phyloP scores from a whole-genome alignment of 2,888 invertebrate species.

The Pristionchus fissidentatus region DNA sequence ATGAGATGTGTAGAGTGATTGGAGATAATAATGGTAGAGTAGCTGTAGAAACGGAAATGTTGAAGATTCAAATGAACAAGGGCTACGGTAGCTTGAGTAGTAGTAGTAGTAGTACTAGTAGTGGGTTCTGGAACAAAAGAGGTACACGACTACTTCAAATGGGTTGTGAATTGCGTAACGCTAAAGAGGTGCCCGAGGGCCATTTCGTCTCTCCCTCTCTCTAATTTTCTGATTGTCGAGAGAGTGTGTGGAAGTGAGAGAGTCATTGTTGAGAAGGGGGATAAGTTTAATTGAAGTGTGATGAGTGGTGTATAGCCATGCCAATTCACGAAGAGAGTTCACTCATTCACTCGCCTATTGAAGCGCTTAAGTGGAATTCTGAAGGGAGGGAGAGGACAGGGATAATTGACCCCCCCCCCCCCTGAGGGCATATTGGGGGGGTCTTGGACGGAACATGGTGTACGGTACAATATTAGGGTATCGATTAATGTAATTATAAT shows the following conservation, averaged over 20 bases:
- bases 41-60: too few species aligned
- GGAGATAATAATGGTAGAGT: too few species aligned
- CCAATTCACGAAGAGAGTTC: slow-evolving; percentile 7
- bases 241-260: neutral
- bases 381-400: neutral
- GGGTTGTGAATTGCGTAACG: neutral
- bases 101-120: too few species aligned
- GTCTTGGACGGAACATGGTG: neutral
- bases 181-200: neutral
- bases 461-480: neutral
- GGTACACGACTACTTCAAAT: neutral
- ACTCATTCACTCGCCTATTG: neutral
- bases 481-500: neutral
- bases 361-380: slow-evolving; percentile 6
- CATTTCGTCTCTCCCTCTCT: neutral
- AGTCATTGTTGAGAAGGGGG: neutral
- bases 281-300: slow-evolving; percentile 30
- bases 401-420: neutral
- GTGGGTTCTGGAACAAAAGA: slow-evolving; percentile 14
- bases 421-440: neutral
- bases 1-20: too few species aligned
- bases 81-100: too few species aligned
- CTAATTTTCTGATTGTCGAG: neutral
- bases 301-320: neutral
- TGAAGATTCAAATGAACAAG: too few species aligned